A percentile compares a stretch with the other conserved stretches of the same genome.
Evolutionary conservation across 2,113 vertebrate species (phyloP).

Genomic region (Hoplias malabaricus): DNA sequence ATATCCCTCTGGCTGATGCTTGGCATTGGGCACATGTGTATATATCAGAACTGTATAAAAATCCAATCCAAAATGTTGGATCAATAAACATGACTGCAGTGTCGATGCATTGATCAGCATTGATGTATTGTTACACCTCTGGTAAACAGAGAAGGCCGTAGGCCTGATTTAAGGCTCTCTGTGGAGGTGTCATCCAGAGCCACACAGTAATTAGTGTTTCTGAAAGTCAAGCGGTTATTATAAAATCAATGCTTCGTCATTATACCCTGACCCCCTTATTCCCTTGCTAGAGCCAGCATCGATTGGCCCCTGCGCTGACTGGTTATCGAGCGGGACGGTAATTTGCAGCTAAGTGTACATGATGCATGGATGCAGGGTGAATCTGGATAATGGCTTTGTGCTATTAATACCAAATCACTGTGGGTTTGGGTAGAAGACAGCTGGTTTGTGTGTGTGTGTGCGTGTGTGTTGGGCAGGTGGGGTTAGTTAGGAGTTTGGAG

Average conservation of each 20-base stretch:
- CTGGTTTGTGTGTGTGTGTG: background rate
- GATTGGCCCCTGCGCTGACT: slow-evolving; percentile 53
- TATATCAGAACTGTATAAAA: no score
- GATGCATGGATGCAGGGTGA: slow-evolving; percentile 46
- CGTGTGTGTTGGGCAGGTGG: background rate
- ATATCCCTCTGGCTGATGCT: no score
- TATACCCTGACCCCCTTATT: slow-evolving; percentile 55
- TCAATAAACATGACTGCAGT: background rate
- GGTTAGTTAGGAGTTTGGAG: background rate
- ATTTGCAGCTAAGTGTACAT: slow-evolving; percentile 60
- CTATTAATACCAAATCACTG: slow-evolving; percentile 52
- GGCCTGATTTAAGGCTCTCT: slow-evolving; percentile 51
- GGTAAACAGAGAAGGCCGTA: slow-evolving; percentile 48
- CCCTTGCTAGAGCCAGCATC: slow-evolving; percentile 47
- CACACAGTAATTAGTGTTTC: slow-evolving; percentile 61
- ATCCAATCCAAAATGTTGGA: background rate
- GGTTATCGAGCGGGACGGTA: slow-evolving; percentile 55
- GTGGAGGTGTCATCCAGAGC: slow-evolving; percentile 41
- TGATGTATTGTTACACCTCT: background rate
- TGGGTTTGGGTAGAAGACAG: slow-evolving; percentile 8
- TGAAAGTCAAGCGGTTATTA: slow-evolving; percentile 66
- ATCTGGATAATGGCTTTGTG: slow-evolving; percentile 49
- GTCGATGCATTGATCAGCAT: background rate
- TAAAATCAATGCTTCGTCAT: slow-evolving; percentile 63
- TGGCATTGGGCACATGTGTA: no score